phyloP scores from a whole-genome alignment of 1,140 invertebrate species.

The Stegodyphus mimosarum region DNA sequence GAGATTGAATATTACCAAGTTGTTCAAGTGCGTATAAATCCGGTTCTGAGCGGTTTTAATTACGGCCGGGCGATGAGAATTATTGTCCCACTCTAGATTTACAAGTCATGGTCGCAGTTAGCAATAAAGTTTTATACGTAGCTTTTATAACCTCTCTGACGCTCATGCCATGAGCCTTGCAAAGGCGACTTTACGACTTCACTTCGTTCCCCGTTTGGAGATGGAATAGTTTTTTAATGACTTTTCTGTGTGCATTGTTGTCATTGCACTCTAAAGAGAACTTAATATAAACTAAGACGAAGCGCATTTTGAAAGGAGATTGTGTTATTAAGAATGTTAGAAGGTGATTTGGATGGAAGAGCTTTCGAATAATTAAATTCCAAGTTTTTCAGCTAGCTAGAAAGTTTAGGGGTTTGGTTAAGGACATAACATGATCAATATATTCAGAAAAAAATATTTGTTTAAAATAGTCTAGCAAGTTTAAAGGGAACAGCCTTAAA shows the following conservation, averaged over 20 bases:
- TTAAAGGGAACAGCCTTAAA: no score
- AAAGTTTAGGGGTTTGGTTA: no score
- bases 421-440: no score
- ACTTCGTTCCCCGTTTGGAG: slow-evolving; percentile 4
- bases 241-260: background rate
- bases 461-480: no score
- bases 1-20: slow-evolving; percentile 44
- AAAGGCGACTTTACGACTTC: slow-evolving; percentile 20
- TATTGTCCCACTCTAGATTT: slow-evolving; percentile 39
- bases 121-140: slow-evolving; percentile 49
- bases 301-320: no score
- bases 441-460: no score
- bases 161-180: background rate
- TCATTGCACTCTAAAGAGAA: background rate
- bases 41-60: slow-evolving; percentile 22
- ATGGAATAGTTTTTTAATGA: slow-evolving; percentile 48
- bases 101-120: slow-evolving; percentile 30
- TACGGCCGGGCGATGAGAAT: slow-evolving; percentile 30
- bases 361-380: no score
- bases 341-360: no score
- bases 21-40: slow-evolving; percentile 21
- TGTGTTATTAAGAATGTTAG: no score
- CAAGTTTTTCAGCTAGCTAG: no score
- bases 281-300: no score
- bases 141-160: slow-evolving; percentile 8